phyloP scores from a whole-genome alignment of 1,140 invertebrate species.

The Drosophila ficusphila region DNA sequence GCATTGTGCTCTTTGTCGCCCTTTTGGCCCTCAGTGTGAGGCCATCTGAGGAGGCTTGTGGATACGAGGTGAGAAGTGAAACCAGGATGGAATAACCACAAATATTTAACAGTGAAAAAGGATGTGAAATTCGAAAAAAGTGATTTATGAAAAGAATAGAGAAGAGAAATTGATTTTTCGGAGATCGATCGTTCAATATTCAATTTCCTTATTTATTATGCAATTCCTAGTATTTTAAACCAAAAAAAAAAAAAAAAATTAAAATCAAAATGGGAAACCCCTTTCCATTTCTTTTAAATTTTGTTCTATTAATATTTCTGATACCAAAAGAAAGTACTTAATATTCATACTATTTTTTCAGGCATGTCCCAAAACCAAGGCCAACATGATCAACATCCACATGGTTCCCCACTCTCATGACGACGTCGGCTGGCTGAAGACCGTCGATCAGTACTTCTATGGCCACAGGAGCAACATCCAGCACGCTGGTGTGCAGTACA shows the following conservation, averaged over 20 bases:
- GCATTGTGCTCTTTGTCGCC: constrained; percentile 34
- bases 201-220: no score
- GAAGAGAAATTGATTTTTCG: constrained; percentile 1
- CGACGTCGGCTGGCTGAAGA: constrained; percentile 97
- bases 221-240: no score
- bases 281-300: no score
- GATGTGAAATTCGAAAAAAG: neutral
- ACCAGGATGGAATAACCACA: neutral
- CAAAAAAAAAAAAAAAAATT: neutral
- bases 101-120: neutral
- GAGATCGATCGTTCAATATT: no score
- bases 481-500: constrained; percentile 95
- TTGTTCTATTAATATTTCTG: no score
- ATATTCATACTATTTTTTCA: constrained; percentile 57
- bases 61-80: constrained; percentile 54
- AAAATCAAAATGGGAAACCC: no score
- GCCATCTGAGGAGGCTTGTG: constrained; percentile 48
- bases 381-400: constrained; percentile 91
- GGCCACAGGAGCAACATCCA: constrained; percentile 90
- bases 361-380: constrained; percentile 87
- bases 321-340: neutral
- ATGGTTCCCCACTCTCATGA: constrained; percentile 93
- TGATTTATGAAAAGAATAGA: constrained; percentile 60
- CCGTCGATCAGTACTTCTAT: constrained; percentile 96
- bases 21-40: constrained; percentile 26